Evolutionary conservation across 2,888 invertebrate species (phyloP), one percentile per base, ranked within the genome.

Genomic region (Hypolimnas misippus): DNA sequence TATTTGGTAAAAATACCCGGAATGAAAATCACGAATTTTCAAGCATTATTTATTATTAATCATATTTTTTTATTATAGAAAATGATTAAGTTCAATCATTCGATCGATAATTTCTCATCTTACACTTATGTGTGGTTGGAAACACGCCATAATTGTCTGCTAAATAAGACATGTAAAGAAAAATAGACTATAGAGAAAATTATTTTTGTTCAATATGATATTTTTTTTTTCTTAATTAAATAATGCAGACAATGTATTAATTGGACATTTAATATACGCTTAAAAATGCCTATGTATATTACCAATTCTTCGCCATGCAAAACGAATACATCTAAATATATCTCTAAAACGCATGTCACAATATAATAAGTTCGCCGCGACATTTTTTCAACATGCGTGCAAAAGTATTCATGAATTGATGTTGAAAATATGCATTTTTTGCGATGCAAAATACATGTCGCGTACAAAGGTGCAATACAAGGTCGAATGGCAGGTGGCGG

Each of bases 391-490:
- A 62, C 62, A 67, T 64, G 71, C 74, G 21, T 60, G 61, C 58
- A 67, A 79, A 79, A 79, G 50, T 62, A 52, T 52, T 65, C 51
- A 63, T 67, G 59, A 77, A 70, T 69, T 66, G 57, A 78, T 76
- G 78, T 81, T 82, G 76, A 83, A 85, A 86, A 84, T 86, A 81
- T 82, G 74, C 75, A 79, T 73, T 87, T 91, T 74, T 88, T 88
- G 80, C 84, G 76, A 85, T 87, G 85, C 85, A 86, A 88, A 86
- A 85, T 62, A 78, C 81, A 82, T 84, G 82, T 83, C 80, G 78
- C 76, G 77, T 77, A 87, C 85, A 87, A 91, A 92, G 90, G 90
- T 92, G 90, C 85, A 80, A 67, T 76, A 73, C 91, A 89, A 90
- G 90, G 90, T 78, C 86, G 77, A 61, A 35, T 61, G 81, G 81